Percentiles rank a stretch among this genome's conserved stretches.
Evolutionary conservation across 2,888 invertebrate species (phyloP).

Genomic region (Prenolepis imparis): DNA sequence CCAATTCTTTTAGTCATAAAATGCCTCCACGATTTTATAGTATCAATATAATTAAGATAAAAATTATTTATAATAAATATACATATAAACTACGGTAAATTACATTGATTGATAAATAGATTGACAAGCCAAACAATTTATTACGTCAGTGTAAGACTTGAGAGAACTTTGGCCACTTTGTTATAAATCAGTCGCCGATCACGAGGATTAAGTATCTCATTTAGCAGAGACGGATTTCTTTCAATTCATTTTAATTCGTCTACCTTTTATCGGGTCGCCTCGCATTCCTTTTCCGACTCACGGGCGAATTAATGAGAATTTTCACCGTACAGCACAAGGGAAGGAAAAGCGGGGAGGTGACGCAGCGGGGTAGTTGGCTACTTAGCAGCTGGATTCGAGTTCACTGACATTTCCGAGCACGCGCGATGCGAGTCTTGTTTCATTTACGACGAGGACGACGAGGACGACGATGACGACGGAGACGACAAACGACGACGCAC

Average conservation of each 20-base stretch:
- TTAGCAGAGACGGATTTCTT: conserved; percentile 37
- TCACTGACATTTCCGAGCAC: conserved; percentile 76
- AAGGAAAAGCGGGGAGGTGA: conserved; percentile 13
- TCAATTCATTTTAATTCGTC: background rate
- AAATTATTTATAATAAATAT: background rate
- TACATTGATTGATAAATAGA: background rate
- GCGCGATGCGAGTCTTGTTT: conserved; percentile 70
- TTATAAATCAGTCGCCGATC: conserved; percentile 6
- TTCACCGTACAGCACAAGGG: conserved; percentile 3
- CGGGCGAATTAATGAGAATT: conserved; percentile 53
- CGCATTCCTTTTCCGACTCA: conserved; percentile 34
- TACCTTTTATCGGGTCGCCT: background rate
- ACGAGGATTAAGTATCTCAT: background rate
- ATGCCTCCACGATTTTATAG: background rate
- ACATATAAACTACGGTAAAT: background rate
- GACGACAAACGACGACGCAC: conserved; percentile 2
- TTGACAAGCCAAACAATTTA: background rate
- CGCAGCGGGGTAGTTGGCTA: conserved; percentile 36
- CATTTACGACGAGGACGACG: conserved; percentile 28
- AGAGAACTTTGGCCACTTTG: background rate
- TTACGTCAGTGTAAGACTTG: background rate
- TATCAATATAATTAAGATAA: background rate
- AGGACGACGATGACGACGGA: background rate
- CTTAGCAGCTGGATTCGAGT: conserved; percentile 69
- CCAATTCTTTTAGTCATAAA: background rate